Evolutionary conservation across 2,113 vertebrate species (phyloP), one percentile per base, ranked within the genome.

Genomic region (Tricholaema leucomelas): DNA sequence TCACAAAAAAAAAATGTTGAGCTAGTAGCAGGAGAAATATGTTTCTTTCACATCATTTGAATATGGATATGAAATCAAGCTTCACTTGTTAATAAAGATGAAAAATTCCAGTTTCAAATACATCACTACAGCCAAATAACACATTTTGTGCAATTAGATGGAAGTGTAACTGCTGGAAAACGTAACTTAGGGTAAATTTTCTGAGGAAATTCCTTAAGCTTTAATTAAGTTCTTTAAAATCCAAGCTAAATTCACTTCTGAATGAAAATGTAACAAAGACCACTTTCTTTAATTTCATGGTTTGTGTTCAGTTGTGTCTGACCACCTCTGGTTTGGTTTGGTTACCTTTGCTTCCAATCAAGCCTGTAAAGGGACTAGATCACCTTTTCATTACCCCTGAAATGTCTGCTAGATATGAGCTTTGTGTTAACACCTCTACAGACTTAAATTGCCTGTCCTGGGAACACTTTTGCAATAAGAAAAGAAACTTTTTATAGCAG

Each of bases 321-420:
- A 42, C 15, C 4, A 9, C 16, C 4, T 7, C 10, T 71, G 28
- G 15, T 2, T 25, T 3, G 5, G 1, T 1, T 2, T 59, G 4
- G 6, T 36, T 72, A 15, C 3, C 2, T 65, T 69, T 58, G 23
- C 9, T 73, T 94, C n/a, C 6, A 27, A 5, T 66, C 33, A 52
- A 38, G 20, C 5, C 23, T 25, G 8, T 88, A n/a, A 73, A 59
- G 21, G 44, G 24, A 27, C 19, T 50, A 15, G 24, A 5, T 5
- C 31, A 31, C 4, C 5, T 71, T 10, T 64, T 85, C 13, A 25
- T 40, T 74, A 61, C 3, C 7, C 6, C 12, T 65, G 35, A 85
- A 18, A 10, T 48, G 15, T 40, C 4, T 58, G 7, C 54, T 78
- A 71, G 28, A 54, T 0, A 0, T 48, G 28, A 56, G 8, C 2